These are phyloP conservation scores for Macquaria australasica DNA, from an alignment of 2,113 vertebrate species.

Conservation along the genomic window DNA sequence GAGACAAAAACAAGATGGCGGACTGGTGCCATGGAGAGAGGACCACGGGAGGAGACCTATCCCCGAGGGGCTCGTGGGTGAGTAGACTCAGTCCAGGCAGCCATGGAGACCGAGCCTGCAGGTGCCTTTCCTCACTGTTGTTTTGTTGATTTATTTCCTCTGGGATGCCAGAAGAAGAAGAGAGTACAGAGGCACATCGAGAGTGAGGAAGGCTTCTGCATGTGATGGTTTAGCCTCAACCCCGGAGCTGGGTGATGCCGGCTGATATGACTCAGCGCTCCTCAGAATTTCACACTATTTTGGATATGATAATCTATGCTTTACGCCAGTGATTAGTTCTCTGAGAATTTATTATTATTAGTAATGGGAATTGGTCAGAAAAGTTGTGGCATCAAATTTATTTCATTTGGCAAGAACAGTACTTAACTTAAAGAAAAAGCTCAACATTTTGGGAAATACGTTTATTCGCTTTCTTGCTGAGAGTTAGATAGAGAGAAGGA, in stretches of 20 bases:
- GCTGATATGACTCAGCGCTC: background rate
- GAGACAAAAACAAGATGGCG: slow-evolving; percentile 77
- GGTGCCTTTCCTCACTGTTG: slow-evolving; percentile 56
- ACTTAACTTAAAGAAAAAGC: background rate
- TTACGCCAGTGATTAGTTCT: background rate
- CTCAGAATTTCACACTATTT: background rate
- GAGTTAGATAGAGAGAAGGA: background rate
- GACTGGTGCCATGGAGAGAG: slow-evolving; percentile 72
- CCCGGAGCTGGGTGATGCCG: background rate
- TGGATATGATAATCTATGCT: background rate
- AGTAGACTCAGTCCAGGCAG: slow-evolving; percentile 58
- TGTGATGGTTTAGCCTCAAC: slow-evolving; percentile 6
- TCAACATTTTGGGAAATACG: background rate
- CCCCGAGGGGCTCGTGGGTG: slow-evolving; percentile 63
- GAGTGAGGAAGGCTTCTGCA: slow-evolving; percentile 28
- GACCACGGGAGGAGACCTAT: slow-evolving; percentile 66
- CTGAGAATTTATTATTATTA: background rate
- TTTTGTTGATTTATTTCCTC: slow-evolving; percentile 62
- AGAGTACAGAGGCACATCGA: slow-evolving; percentile 16
- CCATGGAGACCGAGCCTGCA: slow-evolving; percentile 68
- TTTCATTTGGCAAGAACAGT: slow-evolving; percentile 8
- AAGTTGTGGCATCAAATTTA: background rate
- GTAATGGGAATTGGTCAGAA: background rate
- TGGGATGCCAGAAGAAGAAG: slow-evolving; percentile 40
- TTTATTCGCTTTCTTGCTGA: background rate